Base-by-base conservation (phyloP, 2,797 vertebrate genomes). In the Xiphophorus birchmanni region DNA sequence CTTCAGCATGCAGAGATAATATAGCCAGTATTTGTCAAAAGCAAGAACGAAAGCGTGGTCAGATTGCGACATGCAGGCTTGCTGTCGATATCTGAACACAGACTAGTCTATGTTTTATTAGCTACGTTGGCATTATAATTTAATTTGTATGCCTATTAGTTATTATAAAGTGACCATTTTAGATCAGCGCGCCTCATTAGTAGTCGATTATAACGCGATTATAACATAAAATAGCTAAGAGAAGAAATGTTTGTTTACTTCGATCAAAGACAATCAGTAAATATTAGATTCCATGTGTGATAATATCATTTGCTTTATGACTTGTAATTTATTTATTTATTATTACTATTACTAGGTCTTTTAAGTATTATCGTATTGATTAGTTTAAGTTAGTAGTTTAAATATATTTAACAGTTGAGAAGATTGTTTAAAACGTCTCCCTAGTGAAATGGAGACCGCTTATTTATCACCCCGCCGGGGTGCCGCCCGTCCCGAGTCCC, bases 251-350 rank as follows among this genome's bases (percentile, higher is more conserved):
- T 45, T 80, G 79, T 83, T 89, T 83, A 78, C 80, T 84, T 73
- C 92, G 89, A 94, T 91, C 89, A 86, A 84, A 91, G 94, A 93
- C 93, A 93, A 95, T 95, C 91, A 89, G 89, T 92, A 91, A 93
- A 93, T 92, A 90, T 89, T 86, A 82, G 76, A 94, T 92, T 93
- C 93, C 91, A 92, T 89, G 83, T 90, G 86, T 93, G 87, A 87
- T 87, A 85, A 87, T 83, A 92, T 91, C 91, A 92, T 88, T 92
- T 56, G 89, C 84, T 84, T 89, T 91, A 90, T 91, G 90, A 87
- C 81, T 84, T 92, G 92, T 95, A 93, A 95, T 95, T 96, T 96
- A 96, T 96, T 96, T 96, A 96, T 96, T 96, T 95, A 96, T 95
- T 94, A 90, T 90, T 84, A 89, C 91, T 93, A 92, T 93, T 93